Conservation (phyloP, 1,140 invertebrate species). For the Brevipalpus yothersi region DNA sequence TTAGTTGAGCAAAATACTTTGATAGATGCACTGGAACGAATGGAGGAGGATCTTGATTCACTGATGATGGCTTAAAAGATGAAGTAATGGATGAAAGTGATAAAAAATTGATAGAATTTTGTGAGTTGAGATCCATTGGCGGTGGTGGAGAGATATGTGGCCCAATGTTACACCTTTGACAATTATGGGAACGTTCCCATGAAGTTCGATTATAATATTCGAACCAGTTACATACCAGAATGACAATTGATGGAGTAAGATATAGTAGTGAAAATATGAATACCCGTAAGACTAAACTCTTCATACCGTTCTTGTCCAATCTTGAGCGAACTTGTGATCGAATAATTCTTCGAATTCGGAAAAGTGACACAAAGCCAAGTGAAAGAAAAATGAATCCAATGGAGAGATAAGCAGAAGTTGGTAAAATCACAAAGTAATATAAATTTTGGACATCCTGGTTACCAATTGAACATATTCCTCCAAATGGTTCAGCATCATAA, state of each 20-base stretch:
- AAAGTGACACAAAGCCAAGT: constrained; percentile 20
- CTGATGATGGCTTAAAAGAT: too few relatives aligned
- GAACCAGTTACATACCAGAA: constrained; percentile 20
- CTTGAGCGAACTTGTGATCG: constrained; percentile 17
- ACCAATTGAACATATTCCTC: constrained; percentile 35
- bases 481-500: constrained; percentile 41
- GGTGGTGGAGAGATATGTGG: not conserved
- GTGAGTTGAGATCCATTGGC: too few relatives aligned
- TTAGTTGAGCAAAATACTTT: too few relatives aligned
- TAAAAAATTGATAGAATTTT: too few relatives aligned
- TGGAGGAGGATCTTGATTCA: too few relatives aligned
- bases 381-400: constrained; percentile 21
- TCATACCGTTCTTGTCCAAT: constrained; percentile 17
- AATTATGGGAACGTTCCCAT: constrained; percentile 38
- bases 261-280: constrained; percentile 23
- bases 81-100: too few relatives aligned
- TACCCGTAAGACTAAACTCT: constrained; percentile 24
- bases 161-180: constrained; percentile 7
- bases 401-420: constrained; percentile 34
- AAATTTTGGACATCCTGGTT: constrained; percentile 49
- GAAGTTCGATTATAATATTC: constrained; percentile 22
- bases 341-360: constrained; percentile 19
- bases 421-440: constrained; percentile 55
- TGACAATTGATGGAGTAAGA: constrained; percentile 23
- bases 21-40: too few relatives aligned